Percentiles rank a stretch among this genome's conserved stretches.
Conservation (phyloP, 2,888 invertebrate genomes). For the Acrobeloides nanus region DNA sequence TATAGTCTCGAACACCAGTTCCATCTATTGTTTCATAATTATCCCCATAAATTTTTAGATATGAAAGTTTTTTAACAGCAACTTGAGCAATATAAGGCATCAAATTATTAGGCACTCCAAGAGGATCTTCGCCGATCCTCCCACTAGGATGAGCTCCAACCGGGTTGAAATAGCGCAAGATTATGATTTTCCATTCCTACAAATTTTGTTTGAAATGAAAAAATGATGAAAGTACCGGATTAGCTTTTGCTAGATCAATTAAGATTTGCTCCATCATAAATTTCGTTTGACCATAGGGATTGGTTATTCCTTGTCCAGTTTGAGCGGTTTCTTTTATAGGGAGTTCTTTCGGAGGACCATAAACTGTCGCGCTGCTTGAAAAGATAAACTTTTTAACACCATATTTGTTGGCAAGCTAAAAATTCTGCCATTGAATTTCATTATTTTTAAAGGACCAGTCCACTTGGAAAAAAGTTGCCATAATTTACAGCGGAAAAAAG, state of each 20-base stretch:
- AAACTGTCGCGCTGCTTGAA: slow-evolving; percentile 84
- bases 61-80: slow-evolving; percentile 75
- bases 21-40: slow-evolving; percentile 65
- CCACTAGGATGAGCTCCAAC: slow-evolving; percentile 83
- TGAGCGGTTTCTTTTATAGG: slow-evolving; percentile 76
- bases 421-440: too few relatives aligned
- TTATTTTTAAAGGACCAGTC: too few relatives aligned
- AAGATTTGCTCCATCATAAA: slow-evolving; percentile 92
- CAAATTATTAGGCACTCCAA: slow-evolving; percentile 83
- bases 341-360: slow-evolving; percentile 77
- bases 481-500: too few relatives aligned
- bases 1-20: slow-evolving; percentile 84
- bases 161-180: slow-evolving; percentile 88
- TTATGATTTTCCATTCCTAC: slow-evolving; percentile 84
- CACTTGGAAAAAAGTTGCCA: too few relatives aligned
- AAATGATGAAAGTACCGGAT: too few relatives aligned
- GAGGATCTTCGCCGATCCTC: slow-evolving; percentile 87
- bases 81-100: slow-evolving; percentile 91
- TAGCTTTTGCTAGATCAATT: slow-evolving; percentile 75
- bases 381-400: slow-evolving; percentile 77
- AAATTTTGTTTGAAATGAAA: slow-evolving; percentile 6
- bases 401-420: slow-evolving; percentile 73
- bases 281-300: slow-evolving; percentile 90
- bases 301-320: slow-evolving; percentile 75
- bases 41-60: slow-evolving; percentile 77